Evolutionary conservation across 2,113 vertebrate species (phyloP).

Genomic region (Argyrosomus japonicus): DNA sequence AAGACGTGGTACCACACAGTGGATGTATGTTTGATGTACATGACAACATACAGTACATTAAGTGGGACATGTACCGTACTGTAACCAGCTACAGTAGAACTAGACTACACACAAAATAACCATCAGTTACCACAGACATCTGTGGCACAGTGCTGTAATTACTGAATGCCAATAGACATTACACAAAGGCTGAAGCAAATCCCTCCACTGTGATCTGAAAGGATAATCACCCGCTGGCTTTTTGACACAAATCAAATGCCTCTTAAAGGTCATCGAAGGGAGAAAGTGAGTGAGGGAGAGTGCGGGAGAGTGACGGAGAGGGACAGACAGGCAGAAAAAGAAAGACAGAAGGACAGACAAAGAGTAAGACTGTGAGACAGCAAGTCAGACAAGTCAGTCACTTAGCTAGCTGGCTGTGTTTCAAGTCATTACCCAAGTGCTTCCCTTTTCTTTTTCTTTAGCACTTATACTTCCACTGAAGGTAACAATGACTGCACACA

Average conservation of each 20-base stretch:
- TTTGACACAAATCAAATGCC: conserved; percentile 65
- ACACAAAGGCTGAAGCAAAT: conserved; percentile 46
- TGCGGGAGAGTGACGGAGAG: neutral
- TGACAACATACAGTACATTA: neutral
- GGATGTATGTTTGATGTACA: neutral
- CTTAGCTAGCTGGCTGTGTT: conserved; percentile 68
- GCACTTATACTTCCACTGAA: conserved; percentile 58
- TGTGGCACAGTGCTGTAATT: conserved; percentile 16
- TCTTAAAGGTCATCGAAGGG: conserved; percentile 61
- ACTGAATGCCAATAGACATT: conserved; percentile 44
- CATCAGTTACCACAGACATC: conserved; percentile 30
- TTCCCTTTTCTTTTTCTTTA: conserved; percentile 59
- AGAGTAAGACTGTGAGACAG: conserved; percentile 47
- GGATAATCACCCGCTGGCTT: conserved; percentile 52
- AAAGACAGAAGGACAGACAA: conserved; percentile 27
- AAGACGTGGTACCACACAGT: neutral
- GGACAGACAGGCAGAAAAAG: neutral
- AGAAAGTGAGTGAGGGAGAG: neutral
- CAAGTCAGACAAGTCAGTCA: conserved; percentile 24
- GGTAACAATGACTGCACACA: conserved; percentile 25
- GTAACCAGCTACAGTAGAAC: conserved; percentile 10
- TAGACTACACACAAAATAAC: conserved; percentile 16
- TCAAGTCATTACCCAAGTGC: conserved; percentile 80
- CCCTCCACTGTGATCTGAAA: conserved; percentile 53
- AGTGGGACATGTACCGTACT: neutral